Conservation (phyloP, 2,113 vertebrate species). For the Enhydra lutris region DNA sequence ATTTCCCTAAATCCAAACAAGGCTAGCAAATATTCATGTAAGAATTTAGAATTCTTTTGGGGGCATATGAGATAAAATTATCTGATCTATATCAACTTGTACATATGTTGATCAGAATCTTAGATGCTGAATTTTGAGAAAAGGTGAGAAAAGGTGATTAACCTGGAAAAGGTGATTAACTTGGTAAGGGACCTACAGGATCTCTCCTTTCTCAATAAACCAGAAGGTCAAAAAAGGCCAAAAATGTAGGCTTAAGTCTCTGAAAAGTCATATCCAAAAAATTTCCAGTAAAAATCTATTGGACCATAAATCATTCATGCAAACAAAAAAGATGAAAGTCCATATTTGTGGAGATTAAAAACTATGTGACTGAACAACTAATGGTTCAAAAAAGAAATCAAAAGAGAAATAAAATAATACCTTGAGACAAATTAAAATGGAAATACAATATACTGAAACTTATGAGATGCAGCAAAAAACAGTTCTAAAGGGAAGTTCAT, state of each 20-base stretch:
- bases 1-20: background rate
- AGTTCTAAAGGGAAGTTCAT: too few relatives aligned
- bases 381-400: background rate
- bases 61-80: background rate
- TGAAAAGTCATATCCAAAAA: background rate
- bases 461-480: background rate
- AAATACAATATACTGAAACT: background rate
- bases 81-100: background rate
- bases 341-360: background rate
- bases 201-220: background rate
- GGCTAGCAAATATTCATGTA: background rate
- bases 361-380: background rate
- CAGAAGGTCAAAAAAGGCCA: background rate
- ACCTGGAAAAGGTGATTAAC: background rate
- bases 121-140: background rate
- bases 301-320: background rate
- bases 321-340: background rate
- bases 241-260: background rate
- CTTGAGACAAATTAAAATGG: background rate
- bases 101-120: background rate
- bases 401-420: background rate
- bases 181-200: background rate
- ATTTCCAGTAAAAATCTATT: background rate
- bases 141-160: background rate
- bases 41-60: background rate